A percentile compares a stretch with the other conserved stretches of the same genome.
These are phyloP conservation scores for Cyaniris semiargus DNA, from an alignment of 2,888 invertebrate species.

Conservation along the genomic window DNA sequence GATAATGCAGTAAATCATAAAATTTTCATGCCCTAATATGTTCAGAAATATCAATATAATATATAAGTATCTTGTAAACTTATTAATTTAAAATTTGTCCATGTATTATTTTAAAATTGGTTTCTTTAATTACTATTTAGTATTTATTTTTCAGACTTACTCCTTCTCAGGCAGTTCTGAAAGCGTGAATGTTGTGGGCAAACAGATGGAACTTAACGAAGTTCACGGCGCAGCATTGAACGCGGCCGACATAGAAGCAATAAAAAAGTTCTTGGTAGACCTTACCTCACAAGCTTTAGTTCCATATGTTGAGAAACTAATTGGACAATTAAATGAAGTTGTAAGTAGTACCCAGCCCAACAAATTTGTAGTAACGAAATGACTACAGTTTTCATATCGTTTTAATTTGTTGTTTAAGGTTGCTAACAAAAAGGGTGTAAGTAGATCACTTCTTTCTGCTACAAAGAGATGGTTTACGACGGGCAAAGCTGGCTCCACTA, in stretches of 20 bases:
- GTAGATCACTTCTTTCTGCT: slow-evolving; percentile 94
- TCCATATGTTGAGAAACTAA: slow-evolving; percentile 95
- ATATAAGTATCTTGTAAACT: no score
- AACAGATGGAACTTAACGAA: slow-evolving; percentile 68
- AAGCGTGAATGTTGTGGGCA: slow-evolving; percentile 80
- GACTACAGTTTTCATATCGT: no score
- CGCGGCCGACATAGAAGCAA: slow-evolving; percentile 90
- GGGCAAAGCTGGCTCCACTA: slow-evolving; percentile 89
- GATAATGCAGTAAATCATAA: neutral
- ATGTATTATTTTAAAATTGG: no score
- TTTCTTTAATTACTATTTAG: no score
- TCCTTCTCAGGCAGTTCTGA: slow-evolving; percentile 80
- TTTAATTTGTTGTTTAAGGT: slow-evolving; percentile 67
- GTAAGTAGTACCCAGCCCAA: slow-evolving; percentile 35
- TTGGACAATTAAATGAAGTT: slow-evolving; percentile 86
- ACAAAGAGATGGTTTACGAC: slow-evolving; percentile 98
- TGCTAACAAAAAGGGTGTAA: slow-evolving; percentile 94
- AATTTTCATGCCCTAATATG: neutral
- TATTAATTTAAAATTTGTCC: no score
- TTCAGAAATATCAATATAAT: no score
- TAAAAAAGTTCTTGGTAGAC: slow-evolving; percentile 91
- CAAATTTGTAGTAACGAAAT: neutral
- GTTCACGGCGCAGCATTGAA: slow-evolving; percentile 89
- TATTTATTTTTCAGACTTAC: slow-evolving; percentile 60
- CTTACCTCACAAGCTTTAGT: slow-evolving; percentile 92